A percentile compares a stretch with the other conserved stretches of the same genome.
phyloP scores from a whole-genome alignment of 2,797 vertebrate species.

The Furcifer pardalis region DNA sequence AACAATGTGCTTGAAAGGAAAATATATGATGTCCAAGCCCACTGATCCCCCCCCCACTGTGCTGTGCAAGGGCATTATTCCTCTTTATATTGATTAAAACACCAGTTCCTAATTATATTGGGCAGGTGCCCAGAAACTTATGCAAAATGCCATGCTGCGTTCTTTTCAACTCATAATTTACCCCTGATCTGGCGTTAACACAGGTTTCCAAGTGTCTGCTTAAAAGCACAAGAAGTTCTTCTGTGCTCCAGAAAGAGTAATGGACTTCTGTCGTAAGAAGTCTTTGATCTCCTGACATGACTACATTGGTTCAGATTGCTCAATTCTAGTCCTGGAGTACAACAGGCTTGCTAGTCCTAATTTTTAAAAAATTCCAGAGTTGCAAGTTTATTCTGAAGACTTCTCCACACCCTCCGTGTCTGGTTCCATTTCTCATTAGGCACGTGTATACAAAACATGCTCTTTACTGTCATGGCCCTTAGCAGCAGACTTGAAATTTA shows the following conservation, averaged over 20 bases:
- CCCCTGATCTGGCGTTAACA: neutral
- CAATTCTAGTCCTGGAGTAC: neutral
- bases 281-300: neutral
- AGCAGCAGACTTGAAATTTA: neutral
- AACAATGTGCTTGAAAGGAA: neutral
- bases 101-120: neutral
- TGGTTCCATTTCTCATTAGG: neutral
- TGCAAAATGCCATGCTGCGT: neutral
- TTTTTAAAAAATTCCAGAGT: neutral
- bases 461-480: neutral
- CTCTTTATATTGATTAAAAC: neutral
- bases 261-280: neutral
- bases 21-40: neutral
- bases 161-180: neutral
- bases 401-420: neutral
- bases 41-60: neutral
- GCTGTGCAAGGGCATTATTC: neutral
- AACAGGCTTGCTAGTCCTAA: neutral
- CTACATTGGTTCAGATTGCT: neutral
- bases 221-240: conserved; percentile 15
- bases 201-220: conserved; percentile 10
- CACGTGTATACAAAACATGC: neutral
- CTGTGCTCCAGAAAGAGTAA: neutral
- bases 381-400: neutral
- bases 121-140: neutral